phyloP scores from a whole-genome alignment of 1,140 invertebrate species.

The Andrena cerasifolii region DNA sequence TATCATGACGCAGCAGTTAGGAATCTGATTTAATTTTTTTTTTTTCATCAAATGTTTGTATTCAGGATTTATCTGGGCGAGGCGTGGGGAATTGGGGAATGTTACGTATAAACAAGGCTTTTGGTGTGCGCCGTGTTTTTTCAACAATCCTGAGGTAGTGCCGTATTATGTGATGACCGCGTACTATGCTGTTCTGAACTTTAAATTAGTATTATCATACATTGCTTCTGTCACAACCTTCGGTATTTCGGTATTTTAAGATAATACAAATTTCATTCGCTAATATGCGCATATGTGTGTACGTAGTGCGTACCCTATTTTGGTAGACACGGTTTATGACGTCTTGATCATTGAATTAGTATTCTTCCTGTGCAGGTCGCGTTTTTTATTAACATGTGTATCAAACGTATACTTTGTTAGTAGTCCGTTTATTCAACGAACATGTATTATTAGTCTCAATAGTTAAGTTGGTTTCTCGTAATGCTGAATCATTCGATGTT shows the following conservation, averaged over 20 bases:
- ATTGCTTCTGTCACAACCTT: slow-evolving; percentile 24
- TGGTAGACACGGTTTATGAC: slow-evolving; percentile 9
- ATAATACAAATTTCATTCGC: slow-evolving; percentile 32
- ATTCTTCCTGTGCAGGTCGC: slow-evolving; percentile 32
- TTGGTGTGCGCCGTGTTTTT: slow-evolving; percentile 38
- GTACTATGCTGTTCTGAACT: slow-evolving; percentile 10
- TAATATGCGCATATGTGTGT: slow-evolving; percentile 8
- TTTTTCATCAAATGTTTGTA: slow-evolving; percentile 3
- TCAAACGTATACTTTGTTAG: neutral
- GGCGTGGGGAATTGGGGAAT: neutral
- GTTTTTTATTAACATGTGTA: slow-evolving; percentile 24
- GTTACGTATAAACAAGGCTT: slow-evolving; percentile 36
- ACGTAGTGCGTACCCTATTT: slow-evolving; percentile 3
- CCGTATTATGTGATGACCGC: slow-evolving; percentile 1
- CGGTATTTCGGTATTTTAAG: slow-evolving; percentile 35
- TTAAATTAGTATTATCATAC: slow-evolving; percentile 33
- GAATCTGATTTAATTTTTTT: slow-evolving; percentile 40
- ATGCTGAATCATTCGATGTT: slow-evolving; percentile 30
- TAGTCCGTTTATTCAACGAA: slow-evolving; percentile 9
- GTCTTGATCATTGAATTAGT: slow-evolving; percentile 36
- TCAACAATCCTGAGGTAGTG: slow-evolving; percentile 3
- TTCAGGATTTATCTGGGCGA: neutral
- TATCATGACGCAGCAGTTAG: neutral
- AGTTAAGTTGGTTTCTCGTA: slow-evolving; percentile 14
- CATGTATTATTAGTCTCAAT: slow-evolving; percentile 31